Base-by-base conservation (phyloP, 1,140 invertebrate genomes). In the Archivesica marissinica region DNA sequence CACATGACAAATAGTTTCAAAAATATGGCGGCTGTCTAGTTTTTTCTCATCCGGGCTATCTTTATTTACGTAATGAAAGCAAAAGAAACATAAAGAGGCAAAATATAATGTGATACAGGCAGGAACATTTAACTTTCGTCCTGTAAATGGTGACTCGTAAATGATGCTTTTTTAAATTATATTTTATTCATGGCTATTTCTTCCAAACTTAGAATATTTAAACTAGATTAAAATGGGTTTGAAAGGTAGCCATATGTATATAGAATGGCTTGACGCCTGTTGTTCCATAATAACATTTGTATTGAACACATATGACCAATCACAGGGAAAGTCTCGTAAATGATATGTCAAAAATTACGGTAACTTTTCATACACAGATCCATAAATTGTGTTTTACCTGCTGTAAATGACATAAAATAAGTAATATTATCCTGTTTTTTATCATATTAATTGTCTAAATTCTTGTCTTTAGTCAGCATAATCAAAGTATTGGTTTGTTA, bases 341-440 rank as follows among this genome's bases (percentile, higher is more conserved):
- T 59, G 17, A 28, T 59, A 28, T 28, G 25, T 59, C 4, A 59
- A 59, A 59, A 59, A 59, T 59, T 59, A 59, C 54, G 54, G n/a
- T n/a, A n/a, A n/a, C n/a, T n/a, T n/a, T n/a, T n/a, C n/a, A n/a
- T n/a, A n/a, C n/a, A n/a, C n/a, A n/a, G n/a, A n/a, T n/a, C n/a
- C n/a, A n/a, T n/a, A n/a, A n/a, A n/a, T n/a, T n/a, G n/a, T n/a
- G n/a, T n/a, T n/a, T n/a, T n/a, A n/a, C n/a, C n/a, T n/a, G n/a
- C n/a, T n/a, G n/a, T n/a, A n/a, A n/a, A n/a, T n/a, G n/a, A n/a
- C n/a, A n/a, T n/a, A n/a, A n/a, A n/a, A n/a, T n/a, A n/a, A n/a
- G n/a, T n/a, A n/a, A n/a, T n/a, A n/a, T n/a, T n/a, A n/a, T n/a
- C n/a, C n/a, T n/a, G n/a, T n/a, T n/a, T n/a, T n/a, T n/a, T n/a